Evolutionary conservation across 2,797 vertebrate species (phyloP).

Genomic region (Micropoecilia bifurca): DNA sequence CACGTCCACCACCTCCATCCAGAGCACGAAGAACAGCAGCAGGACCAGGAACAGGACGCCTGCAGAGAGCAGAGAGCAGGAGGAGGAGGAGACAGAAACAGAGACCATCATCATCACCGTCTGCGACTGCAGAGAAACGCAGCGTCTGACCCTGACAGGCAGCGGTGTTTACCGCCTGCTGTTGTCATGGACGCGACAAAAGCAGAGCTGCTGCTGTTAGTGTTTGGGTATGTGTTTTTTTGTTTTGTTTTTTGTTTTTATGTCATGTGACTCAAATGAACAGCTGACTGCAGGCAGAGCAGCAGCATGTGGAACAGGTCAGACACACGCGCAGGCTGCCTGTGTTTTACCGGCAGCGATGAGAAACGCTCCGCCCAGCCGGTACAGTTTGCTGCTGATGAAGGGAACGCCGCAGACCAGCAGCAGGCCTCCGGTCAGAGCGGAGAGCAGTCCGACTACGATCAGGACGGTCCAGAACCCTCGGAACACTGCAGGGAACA

Average conservation of each 20-base stretch:
- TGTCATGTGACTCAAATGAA: slow-evolving; percentile 52
- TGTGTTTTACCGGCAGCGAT: slow-evolving; percentile 83
- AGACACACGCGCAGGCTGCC: background rate
- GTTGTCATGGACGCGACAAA: slow-evolving; percentile 44
- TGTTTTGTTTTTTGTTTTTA: too few species aligned
- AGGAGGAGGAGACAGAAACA: slow-evolving; percentile 7
- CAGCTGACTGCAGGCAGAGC: slow-evolving; percentile 51
- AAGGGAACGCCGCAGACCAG: slow-evolving; percentile 88
- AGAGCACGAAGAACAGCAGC: slow-evolving; percentile 86
- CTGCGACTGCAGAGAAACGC: slow-evolving; percentile 38
- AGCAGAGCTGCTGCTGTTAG: slow-evolving; percentile 36
- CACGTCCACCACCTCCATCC: slow-evolving; percentile 89
- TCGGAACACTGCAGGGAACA: slow-evolving; percentile 82
- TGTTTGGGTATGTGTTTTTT: slow-evolving; percentile 4
- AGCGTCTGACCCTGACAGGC: slow-evolving; percentile 35
- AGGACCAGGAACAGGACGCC: slow-evolving; percentile 83
- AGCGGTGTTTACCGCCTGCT: slow-evolving; percentile 57
- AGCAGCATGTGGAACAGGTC: background rate
- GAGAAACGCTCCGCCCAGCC: slow-evolving; percentile 84
- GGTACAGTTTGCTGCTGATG: slow-evolving; percentile 82
- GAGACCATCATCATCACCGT: background rate
- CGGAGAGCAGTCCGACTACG: slow-evolving; percentile 76
- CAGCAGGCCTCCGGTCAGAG: slow-evolving; percentile 84
- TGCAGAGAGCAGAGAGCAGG: slow-evolving; percentile 45
- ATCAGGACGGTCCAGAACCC: slow-evolving; percentile 91